Evolutionary conservation across 2,113 vertebrate genomes (phyloP), one percentile per base, ranked within the genome.

Genomic region (Ancistrus triradiatus): DNA sequence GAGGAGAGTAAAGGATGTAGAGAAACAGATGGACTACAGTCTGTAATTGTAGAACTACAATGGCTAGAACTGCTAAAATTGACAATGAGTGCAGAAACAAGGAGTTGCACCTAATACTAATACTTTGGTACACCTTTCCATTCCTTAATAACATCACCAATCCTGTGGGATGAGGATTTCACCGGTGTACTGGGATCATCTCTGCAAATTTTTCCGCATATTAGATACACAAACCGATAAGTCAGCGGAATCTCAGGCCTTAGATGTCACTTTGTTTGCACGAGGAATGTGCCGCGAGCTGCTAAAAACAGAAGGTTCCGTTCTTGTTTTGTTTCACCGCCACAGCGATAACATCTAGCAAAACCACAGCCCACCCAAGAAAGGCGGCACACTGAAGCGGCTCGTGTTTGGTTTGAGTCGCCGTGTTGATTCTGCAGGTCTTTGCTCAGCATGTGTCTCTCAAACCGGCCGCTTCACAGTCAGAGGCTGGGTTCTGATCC

Each of bases 321-420:
- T 38, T 38, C 37, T 53, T 53, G 31, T 28, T 53, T 25, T 18
- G 19, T 49, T 28, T 22, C 5, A n/a, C 27, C 22, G n/a, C 31
- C 33, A 40, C 53, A 49, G 17, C 15, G 15, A n/a, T 50, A 59
- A 35, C 33, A 66, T 57, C 53, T 50, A 21, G n/a, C 15, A 11
- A 57, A 47, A 48, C 52, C 43, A 35, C 33, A 33, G 53, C 15
- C 53, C 53, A 59, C 43, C 55, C 33, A 40, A 31, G 53, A 43
- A 40, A 28, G n/a, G 3, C 31, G 35, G 33, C 44, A 42, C 15
- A 18, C 2, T 66, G 5, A 22, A 59, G 46, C 55, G 42, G 27
- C 40, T 55, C 18, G 11, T 63, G 50, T 56, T 61, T 61, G 42
- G 33, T 62, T 59, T 46, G 35, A 43, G 25, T 15, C n/a, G 17